phyloP scores from a whole-genome alignment of 2,113 vertebrate species.

The Egretta garzetta region DNA sequence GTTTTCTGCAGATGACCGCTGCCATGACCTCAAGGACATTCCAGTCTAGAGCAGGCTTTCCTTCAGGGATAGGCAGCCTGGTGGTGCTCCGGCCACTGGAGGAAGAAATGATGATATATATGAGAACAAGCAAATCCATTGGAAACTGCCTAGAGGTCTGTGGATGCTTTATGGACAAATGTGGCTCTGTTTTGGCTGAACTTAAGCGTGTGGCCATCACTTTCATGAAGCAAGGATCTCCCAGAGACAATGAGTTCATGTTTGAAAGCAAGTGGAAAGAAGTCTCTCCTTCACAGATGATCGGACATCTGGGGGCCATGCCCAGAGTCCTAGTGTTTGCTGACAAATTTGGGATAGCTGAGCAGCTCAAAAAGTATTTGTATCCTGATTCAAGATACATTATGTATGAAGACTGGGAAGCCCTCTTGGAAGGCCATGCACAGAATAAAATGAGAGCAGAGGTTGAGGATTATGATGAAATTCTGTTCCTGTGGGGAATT shows the following conservation, averaged over 20 bases:
- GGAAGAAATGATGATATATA: conserved; percentile 84
- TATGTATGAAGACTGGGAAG: conserved; percentile 60
- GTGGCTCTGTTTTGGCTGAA: conserved; percentile 79
- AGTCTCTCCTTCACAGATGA: neutral
- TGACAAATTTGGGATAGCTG: conserved; percentile 79
- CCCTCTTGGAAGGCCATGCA: neutral
- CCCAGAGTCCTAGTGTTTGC: conserved; percentile 83
- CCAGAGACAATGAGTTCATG: conserved; percentile 74
- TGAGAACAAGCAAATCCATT: conserved; percentile 73
- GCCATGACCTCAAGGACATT: conserved; percentile 55
- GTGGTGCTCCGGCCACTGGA: conserved; percentile 74
- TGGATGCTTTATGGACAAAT: conserved; percentile 81
- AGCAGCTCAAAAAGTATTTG: conserved; percentile 74
- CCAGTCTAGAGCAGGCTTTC: conserved; percentile 73
- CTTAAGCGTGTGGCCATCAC: conserved; percentile 77
- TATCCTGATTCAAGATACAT: conserved; percentile 72
- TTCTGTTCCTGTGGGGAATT: conserved; percentile 84
- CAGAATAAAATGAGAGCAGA: conserved; percentile 45
- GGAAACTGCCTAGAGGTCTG: conserved; percentile 80
- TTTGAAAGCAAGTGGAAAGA: conserved; percentile 78
- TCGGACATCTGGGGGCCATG: neutral
- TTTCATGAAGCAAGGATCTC: conserved; percentile 63
- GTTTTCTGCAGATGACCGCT: conserved; percentile 83
- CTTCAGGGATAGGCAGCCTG: conserved; percentile 81
- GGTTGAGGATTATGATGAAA: conserved; percentile 60